A percentile compares a stretch with the other conserved stretches of the same genome.
Conservation (phyloP, 2,113 vertebrate genomes). For the Panurus biarmicus region DNA sequence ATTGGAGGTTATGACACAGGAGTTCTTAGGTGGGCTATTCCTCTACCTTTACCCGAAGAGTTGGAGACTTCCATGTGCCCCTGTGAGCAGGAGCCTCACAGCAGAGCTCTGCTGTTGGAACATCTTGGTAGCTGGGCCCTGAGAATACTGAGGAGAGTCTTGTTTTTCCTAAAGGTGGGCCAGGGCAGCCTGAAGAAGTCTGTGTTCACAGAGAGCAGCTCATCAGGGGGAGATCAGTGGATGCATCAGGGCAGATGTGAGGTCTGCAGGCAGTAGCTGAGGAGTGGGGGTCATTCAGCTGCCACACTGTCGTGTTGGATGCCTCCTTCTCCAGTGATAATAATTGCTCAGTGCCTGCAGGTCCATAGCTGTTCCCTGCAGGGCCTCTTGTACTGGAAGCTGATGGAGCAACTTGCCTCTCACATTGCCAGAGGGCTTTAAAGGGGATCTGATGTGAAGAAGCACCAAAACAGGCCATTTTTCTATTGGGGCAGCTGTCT, state of each 20-base stretch:
- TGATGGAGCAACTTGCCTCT: not conserved
- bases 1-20: not conserved
- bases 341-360: rapidly evolving
- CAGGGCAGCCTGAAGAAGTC: not conserved
- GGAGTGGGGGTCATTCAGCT: not conserved
- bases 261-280: not conserved
- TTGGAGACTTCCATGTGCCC: not conserved
- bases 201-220: not conserved
- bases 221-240: not conserved
- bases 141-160: not conserved
- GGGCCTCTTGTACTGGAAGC: not conserved
- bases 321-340: not conserved
- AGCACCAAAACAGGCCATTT: not conserved
- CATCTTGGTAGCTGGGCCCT: not conserved
- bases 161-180: not conserved
- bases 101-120: not conserved
- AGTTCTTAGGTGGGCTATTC: not conserved
- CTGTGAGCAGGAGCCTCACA: not conserved
- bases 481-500: not conserved
- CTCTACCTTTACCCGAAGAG: not conserved
- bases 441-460: not conserved
- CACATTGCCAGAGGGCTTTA: not conserved
- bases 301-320: rapidly evolving
- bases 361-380: not conserved
- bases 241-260: not conserved